These are phyloP conservation scores for Tolypeutes matacus DNA, from an alignment of 2,797 vertebrate genomes.

Conservation along the genomic window DNA sequence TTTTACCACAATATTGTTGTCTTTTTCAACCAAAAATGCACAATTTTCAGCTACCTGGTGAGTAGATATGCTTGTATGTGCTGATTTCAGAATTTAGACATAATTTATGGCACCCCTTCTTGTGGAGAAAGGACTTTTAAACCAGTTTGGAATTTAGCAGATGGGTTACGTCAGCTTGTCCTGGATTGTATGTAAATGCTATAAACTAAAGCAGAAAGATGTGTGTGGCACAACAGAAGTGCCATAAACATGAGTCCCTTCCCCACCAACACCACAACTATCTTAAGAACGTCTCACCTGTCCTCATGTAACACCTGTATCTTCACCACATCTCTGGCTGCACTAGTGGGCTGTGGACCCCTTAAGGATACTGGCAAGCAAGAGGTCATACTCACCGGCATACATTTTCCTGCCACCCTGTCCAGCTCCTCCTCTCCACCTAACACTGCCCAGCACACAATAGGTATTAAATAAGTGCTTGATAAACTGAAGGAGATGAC, in stretches of 20 bases:
- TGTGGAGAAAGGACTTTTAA: neutral
- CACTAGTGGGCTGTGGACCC: neutral
- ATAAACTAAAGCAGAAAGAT: neutral
- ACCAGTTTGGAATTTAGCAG: neutral
- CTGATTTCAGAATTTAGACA: neutral
- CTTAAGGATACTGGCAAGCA: neutral
- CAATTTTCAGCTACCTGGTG: neutral
- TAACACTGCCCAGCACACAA: neutral
- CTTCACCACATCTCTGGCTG: neutral
- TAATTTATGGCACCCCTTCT: neutral
- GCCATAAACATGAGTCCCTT: neutral
- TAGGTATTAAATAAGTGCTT: neutral
- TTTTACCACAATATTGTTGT: neutral
- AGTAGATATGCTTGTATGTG: neutral
- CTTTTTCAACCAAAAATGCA: slow-evolving; percentile 4
- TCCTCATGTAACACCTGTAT: neutral
- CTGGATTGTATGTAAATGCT: neutral
- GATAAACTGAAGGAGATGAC: neutral
- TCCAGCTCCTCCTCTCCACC: neutral
- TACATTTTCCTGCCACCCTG: neutral
- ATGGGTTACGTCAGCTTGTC: neutral
- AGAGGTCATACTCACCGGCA: neutral
- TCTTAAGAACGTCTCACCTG: neutral
- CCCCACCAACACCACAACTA: neutral
- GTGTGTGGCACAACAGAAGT: neutral